Percentiles rank a stretch among this genome's conserved stretches.
Evolutionary conservation across 2,113 vertebrate species (phyloP).

Genomic region (Quiscalus mexicanus): DNA sequence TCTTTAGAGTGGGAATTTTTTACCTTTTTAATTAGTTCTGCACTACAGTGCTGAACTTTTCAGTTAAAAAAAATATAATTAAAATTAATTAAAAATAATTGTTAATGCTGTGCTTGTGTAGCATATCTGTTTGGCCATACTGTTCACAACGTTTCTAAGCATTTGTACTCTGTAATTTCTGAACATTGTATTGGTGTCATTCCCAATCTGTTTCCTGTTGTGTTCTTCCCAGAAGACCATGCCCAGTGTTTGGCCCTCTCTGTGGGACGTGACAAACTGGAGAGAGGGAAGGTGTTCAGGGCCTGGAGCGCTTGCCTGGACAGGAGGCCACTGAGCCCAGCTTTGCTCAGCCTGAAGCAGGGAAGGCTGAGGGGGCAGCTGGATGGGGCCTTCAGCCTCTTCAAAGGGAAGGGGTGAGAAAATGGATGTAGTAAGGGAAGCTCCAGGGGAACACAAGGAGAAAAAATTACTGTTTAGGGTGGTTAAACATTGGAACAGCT

Average conservation of each 20-base stretch:
- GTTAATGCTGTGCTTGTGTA: not conserved
- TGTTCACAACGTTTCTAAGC: not conserved
- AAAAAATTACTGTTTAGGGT: rapidly evolving
- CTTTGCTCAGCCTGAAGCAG: not conserved
- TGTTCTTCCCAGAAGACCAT: not conserved
- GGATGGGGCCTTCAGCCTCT: not conserved
- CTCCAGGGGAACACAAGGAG: not conserved
- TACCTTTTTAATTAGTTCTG: not conserved
- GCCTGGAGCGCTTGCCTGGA: not conserved
- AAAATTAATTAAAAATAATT: no score
- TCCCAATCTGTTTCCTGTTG: rapidly evolving
- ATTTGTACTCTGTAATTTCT: not conserved
- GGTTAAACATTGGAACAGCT: not conserved
- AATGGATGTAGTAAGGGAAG: not conserved
- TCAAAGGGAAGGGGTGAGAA: not conserved
- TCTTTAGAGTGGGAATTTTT: not conserved
- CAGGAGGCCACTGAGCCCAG: not conserved
- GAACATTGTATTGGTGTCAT: not conserved
- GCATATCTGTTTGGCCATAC: not conserved
- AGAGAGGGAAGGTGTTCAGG: no score
- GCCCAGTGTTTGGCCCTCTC: not conserved
- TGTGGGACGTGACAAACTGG: not conserved
- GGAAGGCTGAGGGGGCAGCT: not conserved
- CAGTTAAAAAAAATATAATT: not conserved
- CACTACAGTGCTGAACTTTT: not conserved